Evolutionary conservation across 1,140 invertebrate species (phyloP).

Genomic region (Ceratina calcarata): DNA sequence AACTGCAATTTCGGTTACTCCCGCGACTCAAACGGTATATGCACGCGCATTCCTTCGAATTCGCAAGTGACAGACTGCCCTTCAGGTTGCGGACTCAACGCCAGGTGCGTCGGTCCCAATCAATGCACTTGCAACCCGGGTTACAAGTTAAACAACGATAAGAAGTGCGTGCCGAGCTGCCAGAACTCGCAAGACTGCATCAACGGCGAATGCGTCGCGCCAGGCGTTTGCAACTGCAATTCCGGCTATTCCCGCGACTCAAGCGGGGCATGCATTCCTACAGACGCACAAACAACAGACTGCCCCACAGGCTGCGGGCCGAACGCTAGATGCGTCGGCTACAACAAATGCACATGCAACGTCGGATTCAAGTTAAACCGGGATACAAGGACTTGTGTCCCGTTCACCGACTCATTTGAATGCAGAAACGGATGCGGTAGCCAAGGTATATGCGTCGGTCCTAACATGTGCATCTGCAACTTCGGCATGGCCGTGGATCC

Average conservation of each 20-base stretch:
- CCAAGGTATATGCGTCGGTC: constrained; percentile 50
- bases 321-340: constrained; percentile 56
- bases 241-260: constrained; percentile 26
- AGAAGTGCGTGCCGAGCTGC: constrained; percentile 36
- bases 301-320: constrained; percentile 49
- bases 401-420: not conserved
- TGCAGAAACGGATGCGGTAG: constrained; percentile 43
- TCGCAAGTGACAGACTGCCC: constrained; percentile 22
- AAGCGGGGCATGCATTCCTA: constrained; percentile 4
- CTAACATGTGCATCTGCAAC: constrained; percentile 78
- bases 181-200: not conserved
- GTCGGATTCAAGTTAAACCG: constrained; percentile 54
- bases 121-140: constrained; percentile 76
- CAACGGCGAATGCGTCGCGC: constrained; percentile 39
- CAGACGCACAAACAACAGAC: not conserved
- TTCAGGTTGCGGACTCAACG: constrained; percentile 52
- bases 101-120: constrained; percentile 66
- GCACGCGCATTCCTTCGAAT: not conserved
- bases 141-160: constrained; percentile 46
- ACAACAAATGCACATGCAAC: constrained; percentile 78
- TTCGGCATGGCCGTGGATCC: constrained; percentile 59
- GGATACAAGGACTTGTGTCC: constrained; percentile 46
- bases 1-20: constrained; percentile 35
- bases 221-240: constrained; percentile 31
- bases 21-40: constrained; percentile 24